phyloP scores from a whole-genome alignment of 2,113 vertebrate genomes.

The Carlito syrichta region DNA sequence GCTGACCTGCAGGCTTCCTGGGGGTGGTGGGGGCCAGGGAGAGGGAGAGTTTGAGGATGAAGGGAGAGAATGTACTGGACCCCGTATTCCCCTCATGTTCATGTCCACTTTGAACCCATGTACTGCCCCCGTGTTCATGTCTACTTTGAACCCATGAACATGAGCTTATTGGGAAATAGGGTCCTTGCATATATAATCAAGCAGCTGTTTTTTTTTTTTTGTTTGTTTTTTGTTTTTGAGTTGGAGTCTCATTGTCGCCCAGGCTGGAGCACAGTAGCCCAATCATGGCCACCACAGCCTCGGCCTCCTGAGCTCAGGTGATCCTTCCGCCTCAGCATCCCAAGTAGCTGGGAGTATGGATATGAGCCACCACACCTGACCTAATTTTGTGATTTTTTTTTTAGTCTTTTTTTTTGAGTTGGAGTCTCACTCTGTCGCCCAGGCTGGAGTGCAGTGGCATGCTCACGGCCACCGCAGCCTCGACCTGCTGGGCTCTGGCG shows the following conservation, averaged over 20 bases:
- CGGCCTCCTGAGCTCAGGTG: neutral
- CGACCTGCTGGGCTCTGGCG: neutral
- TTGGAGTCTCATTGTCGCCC: neutral
- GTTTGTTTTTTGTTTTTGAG: neutral
- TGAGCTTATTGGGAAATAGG: neutral
- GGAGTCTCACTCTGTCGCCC: neutral
- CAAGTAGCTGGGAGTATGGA: neutral
- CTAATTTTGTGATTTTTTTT: neutral
- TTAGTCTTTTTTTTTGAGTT: neutral
- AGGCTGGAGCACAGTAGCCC: neutral
- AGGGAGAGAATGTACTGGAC: neutral
- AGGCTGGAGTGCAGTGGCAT: too few species aligned
- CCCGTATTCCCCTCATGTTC: neutral
- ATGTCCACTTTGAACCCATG: neutral
- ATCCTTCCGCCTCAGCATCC: neutral
- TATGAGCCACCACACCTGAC: neutral
- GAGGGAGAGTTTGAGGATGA: neutral
- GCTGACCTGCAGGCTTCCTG: neutral
- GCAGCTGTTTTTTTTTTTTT: neutral
- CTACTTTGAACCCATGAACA: neutral
- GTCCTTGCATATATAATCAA: neutral
- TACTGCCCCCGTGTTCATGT: neutral
- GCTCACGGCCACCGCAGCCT: too few species aligned
- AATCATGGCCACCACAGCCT: neutral
- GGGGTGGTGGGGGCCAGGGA: neutral